Evolutionary conservation across 2,888 invertebrate species (phyloP), one percentile per base, ranked within the genome.

Genomic region (Harpagoxenus sublaevis): DNA sequence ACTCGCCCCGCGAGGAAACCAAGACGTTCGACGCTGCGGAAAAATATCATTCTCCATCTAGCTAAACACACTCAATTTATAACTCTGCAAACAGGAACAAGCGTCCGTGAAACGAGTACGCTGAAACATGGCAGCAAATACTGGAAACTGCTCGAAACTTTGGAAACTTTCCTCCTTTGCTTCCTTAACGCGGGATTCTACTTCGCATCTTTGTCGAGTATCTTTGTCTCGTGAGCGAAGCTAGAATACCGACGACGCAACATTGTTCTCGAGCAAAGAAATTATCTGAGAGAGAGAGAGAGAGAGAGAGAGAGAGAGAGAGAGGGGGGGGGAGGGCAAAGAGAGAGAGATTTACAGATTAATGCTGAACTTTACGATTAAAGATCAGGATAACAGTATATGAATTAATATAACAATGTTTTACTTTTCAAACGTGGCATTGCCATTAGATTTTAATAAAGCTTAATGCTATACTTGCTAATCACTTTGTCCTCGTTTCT

Each of bases 1-100:
- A 35, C 39, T 12, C 57, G 57, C 15, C 48, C 48, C 39, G 71
- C 60, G 60, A 60, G 79, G 60, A 71, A 81, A 71, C 79, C 57
- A 55, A 55, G 68, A 81, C 71, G 35, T 81, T 81, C 79, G 79
- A 81, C 71, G 71, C 71, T 60, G 70, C 15, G 78, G 83, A 84
- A 86, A 81, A 81, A 85, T 84, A 82, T 89, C 86, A 84, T 86
- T 82, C 81, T 63, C 81, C 62, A 87, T 78, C 75, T 82, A 57
- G 82, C 35, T 83, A 86, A 84, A 84, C 89, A 84, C 85, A 84
- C 65, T 78, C 78, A 86, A 88, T 86, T 87, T 86, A 86, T 81
- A 89, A 89, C 87, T 89, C 88, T 74, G 84, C 79, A 82, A 84
- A 82, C 86, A 88, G 89, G 83, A 86, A 89, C 79, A 87, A 86